phyloP scores from a whole-genome alignment of 1,140 invertebrate genomes.

The Temnothorax curvispinosus region DNA sequence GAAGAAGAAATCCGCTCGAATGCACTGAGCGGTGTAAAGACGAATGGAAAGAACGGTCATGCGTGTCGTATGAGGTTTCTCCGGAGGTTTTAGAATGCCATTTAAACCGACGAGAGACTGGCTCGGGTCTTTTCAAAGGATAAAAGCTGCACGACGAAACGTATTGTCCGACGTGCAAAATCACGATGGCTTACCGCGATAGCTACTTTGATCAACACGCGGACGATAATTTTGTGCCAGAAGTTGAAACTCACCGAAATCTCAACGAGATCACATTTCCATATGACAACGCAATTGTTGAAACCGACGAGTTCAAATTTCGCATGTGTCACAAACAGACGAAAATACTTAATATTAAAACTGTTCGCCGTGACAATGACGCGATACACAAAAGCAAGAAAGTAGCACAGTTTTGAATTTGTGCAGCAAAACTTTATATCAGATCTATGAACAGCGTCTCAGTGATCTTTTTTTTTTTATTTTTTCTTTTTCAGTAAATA shows the following conservation, averaged over 20 bases:
- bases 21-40: constrained; percentile 2
- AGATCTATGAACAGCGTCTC: background rate
- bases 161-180: constrained; percentile 32
- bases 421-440: background rate
- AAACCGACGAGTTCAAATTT: background rate
- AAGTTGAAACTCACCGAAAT: background rate
- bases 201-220: constrained; percentile 6
- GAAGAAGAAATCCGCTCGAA: constrained; percentile 37
- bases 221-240: constrained; percentile 22
- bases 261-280: background rate
- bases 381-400: background rate
- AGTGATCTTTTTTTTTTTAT: too few species aligned
- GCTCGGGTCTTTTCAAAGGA: constrained; percentile 23
- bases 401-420: background rate
- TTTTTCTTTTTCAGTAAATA: background rate
- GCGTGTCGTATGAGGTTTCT: background rate
- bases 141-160: background rate
- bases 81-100: background rate
- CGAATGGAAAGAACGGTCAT: constrained; percentile 44
- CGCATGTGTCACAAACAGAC: background rate
- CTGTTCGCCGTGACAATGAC: background rate
- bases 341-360: background rate
- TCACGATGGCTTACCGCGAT: background rate
- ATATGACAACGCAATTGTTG: background rate
- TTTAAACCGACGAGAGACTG: constrained; percentile 33